Evolutionary conservation across 1,140 invertebrate genomes (phyloP), one percentile per base, ranked within the genome.

Genomic region (Brevipalpus yothersi): DNA sequence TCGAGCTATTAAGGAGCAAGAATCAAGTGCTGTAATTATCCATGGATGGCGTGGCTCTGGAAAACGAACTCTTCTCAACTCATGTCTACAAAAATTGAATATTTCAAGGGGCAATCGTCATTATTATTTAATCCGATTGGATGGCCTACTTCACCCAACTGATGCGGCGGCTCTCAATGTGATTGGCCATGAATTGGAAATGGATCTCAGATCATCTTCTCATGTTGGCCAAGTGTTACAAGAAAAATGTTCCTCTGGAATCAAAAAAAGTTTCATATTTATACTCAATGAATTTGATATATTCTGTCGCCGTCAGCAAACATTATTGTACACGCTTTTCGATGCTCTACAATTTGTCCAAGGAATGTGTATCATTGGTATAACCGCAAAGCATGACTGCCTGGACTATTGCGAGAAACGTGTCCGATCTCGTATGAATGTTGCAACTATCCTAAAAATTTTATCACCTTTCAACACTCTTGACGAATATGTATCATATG

Each of bases 231-330:
- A 7, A 17, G 12, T 11, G 7, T 42, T 60, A 2, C 49, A 51
- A 8, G n/a, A 56, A 40, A 47, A 41, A 56, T n/a, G 15, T 31
- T n/a, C 51, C 15, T 56, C 41, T 5, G 4, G 11, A 56, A 40
- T 2, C 15, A 41, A 17, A 2, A 17, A 60, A 47, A 40, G 13
- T 40, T 47, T 51, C n/a, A 45, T 64, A 31, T 64, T 63, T 31
- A 45, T 63, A 54, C 51, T 63, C 39, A 56, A 64, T n/a, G 17
- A 59, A 8, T 64, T 63, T 60, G 62, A 63, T 15, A 41, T 63
- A 15, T 63, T 63, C 49, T 58, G 63, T 21, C 19, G 41, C 13
- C 21, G 41, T 49, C 41, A 63, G 15, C 63, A 63, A 60, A 31
- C 19, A 1, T 31, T 63, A 17, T 40, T 63, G 7, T 63, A 63